A percentile compares a stretch with the other conserved stretches of the same genome.
These are phyloP conservation scores for Gymnothorax reevesii DNA, from an alignment of 2,797 vertebrate species.

Conservation along the genomic window DNA sequence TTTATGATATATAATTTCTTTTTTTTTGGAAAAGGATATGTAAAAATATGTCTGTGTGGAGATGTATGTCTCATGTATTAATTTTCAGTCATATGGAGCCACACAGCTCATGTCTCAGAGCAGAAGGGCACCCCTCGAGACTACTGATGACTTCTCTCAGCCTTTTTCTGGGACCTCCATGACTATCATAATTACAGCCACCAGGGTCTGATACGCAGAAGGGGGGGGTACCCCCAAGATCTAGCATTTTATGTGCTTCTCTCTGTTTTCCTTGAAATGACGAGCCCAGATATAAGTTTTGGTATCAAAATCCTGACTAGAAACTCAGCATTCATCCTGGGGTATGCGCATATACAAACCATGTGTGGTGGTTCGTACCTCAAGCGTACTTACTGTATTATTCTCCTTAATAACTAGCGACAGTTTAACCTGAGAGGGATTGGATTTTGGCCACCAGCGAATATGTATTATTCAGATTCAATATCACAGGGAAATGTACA, in stretches of 20 bases:
- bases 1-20: too few relatives aligned
- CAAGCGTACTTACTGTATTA: not conserved
- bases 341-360: not conserved
- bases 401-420: not conserved
- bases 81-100: too few relatives aligned
- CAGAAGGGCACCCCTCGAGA: too few relatives aligned
- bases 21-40: too few relatives aligned
- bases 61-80: too few relatives aligned
- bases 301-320: not conserved
- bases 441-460: not conserved
- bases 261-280: not conserved
- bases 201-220: too few relatives aligned
- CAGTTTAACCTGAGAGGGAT: not conserved
- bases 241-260: not conserved
- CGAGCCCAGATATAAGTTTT: not conserved
- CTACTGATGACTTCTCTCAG: too few relatives aligned
- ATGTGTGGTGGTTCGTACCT: not conserved
- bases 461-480: slow-evolving; percentile 21
- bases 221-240: not conserved
- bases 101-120: too few relatives aligned
- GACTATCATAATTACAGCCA: too few relatives aligned
- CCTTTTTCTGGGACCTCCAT: too few relatives aligned
- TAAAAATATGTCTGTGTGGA: too few relatives aligned
- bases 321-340: not conserved
- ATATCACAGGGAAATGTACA: not conserved